Conservation (phyloP, 1,140 invertebrate species). For the Lasioglossum baleicum region DNA sequence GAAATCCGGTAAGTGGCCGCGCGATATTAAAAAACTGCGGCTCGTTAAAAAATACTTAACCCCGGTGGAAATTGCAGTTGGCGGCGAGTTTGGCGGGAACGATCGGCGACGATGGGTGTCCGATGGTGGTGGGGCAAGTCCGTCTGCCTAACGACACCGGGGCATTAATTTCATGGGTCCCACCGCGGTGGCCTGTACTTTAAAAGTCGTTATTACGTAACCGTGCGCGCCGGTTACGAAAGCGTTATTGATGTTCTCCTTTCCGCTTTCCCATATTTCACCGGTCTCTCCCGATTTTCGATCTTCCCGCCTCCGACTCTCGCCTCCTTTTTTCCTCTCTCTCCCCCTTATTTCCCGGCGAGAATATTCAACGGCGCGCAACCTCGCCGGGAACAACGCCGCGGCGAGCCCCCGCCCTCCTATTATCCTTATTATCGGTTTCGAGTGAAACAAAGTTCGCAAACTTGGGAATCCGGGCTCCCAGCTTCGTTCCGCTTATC, state of each 20-base stretch:
- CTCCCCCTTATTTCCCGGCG: background rate
- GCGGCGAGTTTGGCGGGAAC: background rate
- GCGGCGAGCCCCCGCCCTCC: constrained; percentile 17
- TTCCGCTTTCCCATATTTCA: too few species aligned
- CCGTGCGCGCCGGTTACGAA: background rate
- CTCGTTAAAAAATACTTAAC: constrained; percentile 38
- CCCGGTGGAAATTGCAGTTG: constrained; percentile 17
- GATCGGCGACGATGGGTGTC: too few species aligned
- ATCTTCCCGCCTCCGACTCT: too few species aligned
- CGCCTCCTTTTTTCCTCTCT: too few species aligned
- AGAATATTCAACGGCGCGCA: constrained; percentile 32
- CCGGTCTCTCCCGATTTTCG: too few species aligned
- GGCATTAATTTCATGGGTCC: constrained; percentile 18
- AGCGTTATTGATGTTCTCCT: background rate
- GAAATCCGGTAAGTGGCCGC: too few species aligned
- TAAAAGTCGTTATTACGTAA: constrained; percentile 30
- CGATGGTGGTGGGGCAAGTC: too few species aligned
- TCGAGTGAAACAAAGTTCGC: constrained; percentile 56
- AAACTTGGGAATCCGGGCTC: constrained; percentile 51
- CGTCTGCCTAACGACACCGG: constrained; percentile 1
- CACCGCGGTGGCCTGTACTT: background rate
- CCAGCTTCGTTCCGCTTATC: constrained; percentile 61
- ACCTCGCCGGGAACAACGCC: too few species aligned
- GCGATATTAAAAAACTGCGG: constrained; percentile 33
- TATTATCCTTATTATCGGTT: constrained; percentile 61